Percentiles rank a stretch among this genome's conserved stretches.
phyloP scores from a whole-genome alignment of 2,113 vertebrate genomes.

The Uria aalge region DNA sequence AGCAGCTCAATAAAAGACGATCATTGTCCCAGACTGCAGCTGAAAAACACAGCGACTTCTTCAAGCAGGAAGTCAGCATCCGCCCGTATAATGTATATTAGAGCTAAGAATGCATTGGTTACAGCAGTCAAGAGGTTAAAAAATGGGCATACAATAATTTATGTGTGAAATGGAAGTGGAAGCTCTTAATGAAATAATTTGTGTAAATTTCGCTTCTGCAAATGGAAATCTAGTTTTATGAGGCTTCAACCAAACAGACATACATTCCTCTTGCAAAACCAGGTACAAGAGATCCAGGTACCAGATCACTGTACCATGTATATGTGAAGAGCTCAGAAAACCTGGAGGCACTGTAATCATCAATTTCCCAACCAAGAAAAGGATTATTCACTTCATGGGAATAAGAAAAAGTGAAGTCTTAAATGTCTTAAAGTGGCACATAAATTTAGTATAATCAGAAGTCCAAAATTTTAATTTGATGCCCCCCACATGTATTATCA shows the following conservation, averaged over 20 bases:
- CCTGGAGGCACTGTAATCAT: background rate
- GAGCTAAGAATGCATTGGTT: background rate
- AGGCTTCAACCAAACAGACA: background rate
- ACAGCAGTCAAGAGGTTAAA: background rate
- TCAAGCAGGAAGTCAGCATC: background rate
- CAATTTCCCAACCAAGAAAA: background rate
- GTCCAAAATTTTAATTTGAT: background rate
- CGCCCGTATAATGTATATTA: background rate
- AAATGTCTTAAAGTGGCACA: background rate
- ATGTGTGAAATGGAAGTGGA: background rate
- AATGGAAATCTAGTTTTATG: background rate
- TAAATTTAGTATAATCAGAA: background rate
- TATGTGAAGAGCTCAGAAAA: background rate
- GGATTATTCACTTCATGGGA: background rate
- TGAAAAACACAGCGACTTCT: background rate
- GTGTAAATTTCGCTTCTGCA: background rate
- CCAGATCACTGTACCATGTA: background rate
- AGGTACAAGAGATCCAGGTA: background rate
- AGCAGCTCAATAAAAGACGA: background rate
- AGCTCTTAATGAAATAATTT: background rate
- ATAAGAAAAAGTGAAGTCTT: background rate
- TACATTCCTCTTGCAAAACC: background rate
- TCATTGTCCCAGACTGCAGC: background rate
- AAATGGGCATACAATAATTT: background rate
- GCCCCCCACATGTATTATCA: background rate